Conservation (phyloP, 2,113 vertebrate species). For the Protomyctophum bolini region DNA sequence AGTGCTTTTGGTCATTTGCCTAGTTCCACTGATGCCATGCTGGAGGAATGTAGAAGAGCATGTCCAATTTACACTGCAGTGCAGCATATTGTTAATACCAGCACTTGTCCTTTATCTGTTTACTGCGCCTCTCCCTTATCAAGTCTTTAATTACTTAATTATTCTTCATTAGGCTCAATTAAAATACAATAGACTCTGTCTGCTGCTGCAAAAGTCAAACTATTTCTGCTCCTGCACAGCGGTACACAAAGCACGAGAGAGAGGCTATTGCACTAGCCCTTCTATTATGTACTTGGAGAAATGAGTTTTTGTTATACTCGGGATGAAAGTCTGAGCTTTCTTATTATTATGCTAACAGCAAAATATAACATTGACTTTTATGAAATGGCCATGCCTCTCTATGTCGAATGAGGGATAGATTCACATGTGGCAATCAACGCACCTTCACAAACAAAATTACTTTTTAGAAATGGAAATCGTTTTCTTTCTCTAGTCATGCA, state of each 20-base stretch:
- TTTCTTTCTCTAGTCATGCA: slow-evolving; percentile 84
- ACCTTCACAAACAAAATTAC: slow-evolving; percentile 82
- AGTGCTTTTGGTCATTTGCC: slow-evolving; percentile 59
- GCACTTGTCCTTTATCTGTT: slow-evolving; percentile 73
- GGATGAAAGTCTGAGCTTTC: slow-evolving; percentile 75
- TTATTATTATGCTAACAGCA: slow-evolving; percentile 81
- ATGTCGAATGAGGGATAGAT: slow-evolving; percentile 75
- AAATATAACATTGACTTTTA: slow-evolving; percentile 78
- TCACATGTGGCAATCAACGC: slow-evolving; percentile 82
- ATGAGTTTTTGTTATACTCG: slow-evolving; percentile 71
- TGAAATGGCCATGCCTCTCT: slow-evolving; percentile 72
- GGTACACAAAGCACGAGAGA: slow-evolving; percentile 46
- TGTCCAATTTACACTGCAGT: slow-evolving; percentile 45
- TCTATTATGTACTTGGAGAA: slow-evolving; percentile 70
- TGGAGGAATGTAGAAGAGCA: slow-evolving; percentile 39
- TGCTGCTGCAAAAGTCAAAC: slow-evolving; percentile 68
- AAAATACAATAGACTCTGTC: slow-evolving; percentile 70
- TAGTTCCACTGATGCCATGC: slow-evolving; percentile 45
- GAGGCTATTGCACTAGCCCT: slow-evolving; percentile 56
- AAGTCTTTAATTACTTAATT: slow-evolving; percentile 81
- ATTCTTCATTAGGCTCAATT: slow-evolving; percentile 83
- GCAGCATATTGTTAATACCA: slow-evolving; percentile 58
- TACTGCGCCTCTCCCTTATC: slow-evolving; percentile 71
- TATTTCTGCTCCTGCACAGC: slow-evolving; percentile 51
- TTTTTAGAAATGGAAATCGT: slow-evolving; percentile 84